These are phyloP conservation scores for Typhlichthys subterraneus DNA, from an alignment of 2,797 vertebrate genomes.

Conservation along the genomic window DNA sequence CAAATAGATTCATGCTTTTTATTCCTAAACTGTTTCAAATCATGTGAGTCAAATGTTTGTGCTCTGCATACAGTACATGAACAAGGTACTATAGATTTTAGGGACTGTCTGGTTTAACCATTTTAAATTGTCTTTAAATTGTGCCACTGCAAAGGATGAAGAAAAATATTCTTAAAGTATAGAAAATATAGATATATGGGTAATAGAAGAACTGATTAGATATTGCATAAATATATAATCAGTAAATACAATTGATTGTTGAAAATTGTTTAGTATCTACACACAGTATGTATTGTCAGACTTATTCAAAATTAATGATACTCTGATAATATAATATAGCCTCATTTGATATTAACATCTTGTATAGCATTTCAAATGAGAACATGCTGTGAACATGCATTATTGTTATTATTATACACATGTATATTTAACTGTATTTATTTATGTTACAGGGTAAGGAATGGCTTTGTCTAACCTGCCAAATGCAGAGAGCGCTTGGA, in stretches of 20 bases:
- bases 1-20: not conserved
- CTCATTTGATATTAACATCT: too few species aligned
- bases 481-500: constrained; percentile 89
- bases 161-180: not conserved
- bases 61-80: too few species aligned
- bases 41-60: too few species aligned
- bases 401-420: not conserved
- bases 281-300: too few species aligned
- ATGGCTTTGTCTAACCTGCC: constrained; percentile 98
- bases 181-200: not conserved
- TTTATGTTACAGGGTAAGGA: constrained; percentile 74
- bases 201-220: not conserved
- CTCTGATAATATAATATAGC: too few species aligned
- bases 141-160: too few species aligned
- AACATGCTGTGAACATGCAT: too few species aligned
- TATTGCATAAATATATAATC: not conserved
- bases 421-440: not conserved
- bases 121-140: too few species aligned
- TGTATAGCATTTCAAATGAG: too few species aligned
- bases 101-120: too few species aligned
- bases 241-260: not conserved
- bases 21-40: not conserved
- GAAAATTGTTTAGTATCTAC: not conserved
- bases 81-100: too few species aligned
- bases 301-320: too few species aligned